Conservation (phyloP, 2,113 vertebrate species). For the Eptesicus fuscus region DNA sequence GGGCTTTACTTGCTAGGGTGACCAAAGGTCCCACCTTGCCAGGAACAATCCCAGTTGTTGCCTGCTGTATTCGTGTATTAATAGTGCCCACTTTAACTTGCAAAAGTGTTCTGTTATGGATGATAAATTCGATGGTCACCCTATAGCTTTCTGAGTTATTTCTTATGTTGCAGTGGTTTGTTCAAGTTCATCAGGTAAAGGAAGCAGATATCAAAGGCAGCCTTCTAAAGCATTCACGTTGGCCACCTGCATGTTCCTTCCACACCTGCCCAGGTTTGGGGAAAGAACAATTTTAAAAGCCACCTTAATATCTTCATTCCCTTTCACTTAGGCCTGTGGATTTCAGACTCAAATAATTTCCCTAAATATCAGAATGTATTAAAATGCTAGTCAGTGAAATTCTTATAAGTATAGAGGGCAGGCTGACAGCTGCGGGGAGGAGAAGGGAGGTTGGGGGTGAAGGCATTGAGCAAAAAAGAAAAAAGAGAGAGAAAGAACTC, state of each 20-base stretch:
- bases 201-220: neutral
- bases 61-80: neutral
- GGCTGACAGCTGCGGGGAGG: no score
- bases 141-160: neutral
- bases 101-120: neutral
- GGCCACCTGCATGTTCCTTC: neutral
- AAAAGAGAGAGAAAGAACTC: no score
- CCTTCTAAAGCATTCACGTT: neutral
- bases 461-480: no score
- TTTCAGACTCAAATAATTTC: neutral
- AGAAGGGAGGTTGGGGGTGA: no score
- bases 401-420: neutral
- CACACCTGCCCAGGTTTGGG: neutral
- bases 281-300: neutral
- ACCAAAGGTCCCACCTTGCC: neutral
- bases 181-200: neutral
- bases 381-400: slow-evolving; percentile 41
- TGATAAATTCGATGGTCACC: neutral
- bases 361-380: neutral
- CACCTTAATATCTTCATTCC: neutral
- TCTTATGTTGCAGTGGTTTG: neutral
- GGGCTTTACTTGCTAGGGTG: neutral
- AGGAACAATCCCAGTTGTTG: neutral
- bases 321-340: neutral
- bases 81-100: neutral